Base-by-base conservation (phyloP, 2,113 vertebrate species). In the Gallinago undulata region DNA sequence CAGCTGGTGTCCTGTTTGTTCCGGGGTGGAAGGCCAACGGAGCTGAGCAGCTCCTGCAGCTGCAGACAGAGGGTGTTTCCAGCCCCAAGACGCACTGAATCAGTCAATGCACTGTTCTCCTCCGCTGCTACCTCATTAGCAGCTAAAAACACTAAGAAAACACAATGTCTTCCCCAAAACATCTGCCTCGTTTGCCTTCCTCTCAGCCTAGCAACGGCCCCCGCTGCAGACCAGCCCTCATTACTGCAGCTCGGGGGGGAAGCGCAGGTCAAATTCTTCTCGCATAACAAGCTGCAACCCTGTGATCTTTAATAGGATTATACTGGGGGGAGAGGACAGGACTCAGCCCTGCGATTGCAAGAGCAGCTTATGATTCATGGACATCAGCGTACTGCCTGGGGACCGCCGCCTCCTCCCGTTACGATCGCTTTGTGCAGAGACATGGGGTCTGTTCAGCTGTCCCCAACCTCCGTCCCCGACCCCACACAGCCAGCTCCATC, bases 271-370 rank as follows among this genome's bases (percentile, higher is more conserved):
- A 95, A 94, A 95, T 96, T 95, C 84, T 94, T 97, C 83, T 75
- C 31, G 2, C 51, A 77, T 66, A 21, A 93, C 7, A 28, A 89
- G 80, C 64, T 83, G 64, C 82, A 95, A 56, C 76, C 82, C 93
- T 93, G 76, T 93, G 94, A 94, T 95, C 91, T 82, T 72, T 94
- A 94, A 95, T 72, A 67, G 89, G 94, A 95, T 96, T 97, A 84
- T 78, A n/a, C 73, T 68, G 66, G 25, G 85, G 64, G 21, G 11
- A 92, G 84, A 87, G 84, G 69, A 79, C 91, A 89, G 89, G 69
- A n/a, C 84, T 75, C 53, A 59, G 91, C 84, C 69, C 84, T 77
- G 87, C 68, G 81, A 89, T 51, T 89, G 66, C 81, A 87, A 87
- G 77, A 82, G 62, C 60, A 68, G 48, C 47, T 82, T 94, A 66